Evolutionary conservation across 2,113 vertebrate species (phyloP).

Genomic region (Mesoclemmys tuberculata): DNA sequence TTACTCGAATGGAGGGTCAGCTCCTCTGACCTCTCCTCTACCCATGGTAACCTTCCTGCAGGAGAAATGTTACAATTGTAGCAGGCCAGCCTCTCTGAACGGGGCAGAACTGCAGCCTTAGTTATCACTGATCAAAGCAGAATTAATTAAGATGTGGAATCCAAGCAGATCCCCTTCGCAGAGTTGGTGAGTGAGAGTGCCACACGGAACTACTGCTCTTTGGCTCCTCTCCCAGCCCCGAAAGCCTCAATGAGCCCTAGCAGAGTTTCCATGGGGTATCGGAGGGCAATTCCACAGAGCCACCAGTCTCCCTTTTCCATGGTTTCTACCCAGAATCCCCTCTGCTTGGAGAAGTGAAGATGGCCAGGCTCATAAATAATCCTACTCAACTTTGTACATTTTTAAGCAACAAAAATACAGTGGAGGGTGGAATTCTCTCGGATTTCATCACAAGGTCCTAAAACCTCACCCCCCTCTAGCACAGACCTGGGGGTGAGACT

Average conservation of each 20-base stretch:
- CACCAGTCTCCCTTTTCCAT: neutral
- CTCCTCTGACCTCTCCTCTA: neutral
- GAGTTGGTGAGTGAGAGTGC: neutral
- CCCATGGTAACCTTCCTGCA: neutral
- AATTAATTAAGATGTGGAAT: neutral
- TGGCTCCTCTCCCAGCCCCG: neutral
- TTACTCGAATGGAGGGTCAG: neutral
- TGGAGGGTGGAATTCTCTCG: neutral
- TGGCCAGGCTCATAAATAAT: neutral
- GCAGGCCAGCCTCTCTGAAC: neutral
- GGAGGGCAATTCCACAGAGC: neutral
- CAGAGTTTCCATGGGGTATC: neutral
- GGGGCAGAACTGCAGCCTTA: neutral
- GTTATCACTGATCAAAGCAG: neutral
- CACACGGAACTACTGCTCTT: neutral
- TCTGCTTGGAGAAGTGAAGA: neutral
- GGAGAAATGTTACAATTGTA: neutral
- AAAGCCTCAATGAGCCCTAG: neutral
- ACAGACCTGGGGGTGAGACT: neutral
- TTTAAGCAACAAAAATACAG: neutral
- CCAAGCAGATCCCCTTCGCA: neutral
- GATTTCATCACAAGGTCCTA: neutral
- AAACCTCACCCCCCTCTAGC: neutral
- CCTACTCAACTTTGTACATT: neutral
- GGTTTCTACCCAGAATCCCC: fast-evolving